These are phyloP conservation scores for Apolygus lucorum DNA, from an alignment of 1,140 invertebrate species.

Conservation along the genomic window DNA sequence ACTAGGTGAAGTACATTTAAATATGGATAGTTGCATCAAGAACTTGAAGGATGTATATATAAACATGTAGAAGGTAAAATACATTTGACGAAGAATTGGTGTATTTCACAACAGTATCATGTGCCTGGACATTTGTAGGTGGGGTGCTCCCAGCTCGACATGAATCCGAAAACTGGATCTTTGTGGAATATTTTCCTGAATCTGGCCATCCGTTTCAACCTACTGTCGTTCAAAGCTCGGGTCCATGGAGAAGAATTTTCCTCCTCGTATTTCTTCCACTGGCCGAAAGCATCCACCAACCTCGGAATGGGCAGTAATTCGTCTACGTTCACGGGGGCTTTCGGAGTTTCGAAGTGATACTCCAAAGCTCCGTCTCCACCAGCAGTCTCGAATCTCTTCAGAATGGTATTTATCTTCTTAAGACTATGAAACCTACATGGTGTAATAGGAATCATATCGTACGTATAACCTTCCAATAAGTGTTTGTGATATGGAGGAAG, in stretches of 20 bases:
- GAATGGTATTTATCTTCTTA: neutral
- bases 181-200: neutral
- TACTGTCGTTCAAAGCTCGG: neutral
- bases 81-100: too few species aligned
- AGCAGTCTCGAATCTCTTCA: neutral
- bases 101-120: too few species aligned
- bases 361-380: neutral
- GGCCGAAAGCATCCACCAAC: neutral
- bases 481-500: neutral
- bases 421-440: neutral
- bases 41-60: too few species aligned
- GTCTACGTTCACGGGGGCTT: neutral
- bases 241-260: neutral
- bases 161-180: constrained; percentile 3
- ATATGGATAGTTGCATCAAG: too few species aligned
- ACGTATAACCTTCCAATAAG: neutral
- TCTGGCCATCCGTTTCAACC: neutral
- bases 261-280: neutral
- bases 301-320: neutral
- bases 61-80: too few species aligned
- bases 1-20: too few species aligned
- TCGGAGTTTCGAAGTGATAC: neutral
- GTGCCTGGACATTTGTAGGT: neutral
- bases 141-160: neutral
- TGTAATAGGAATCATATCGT: neutral